Conservation (phyloP, 1,140 invertebrate species). For the Amyelois transitella region DNA sequence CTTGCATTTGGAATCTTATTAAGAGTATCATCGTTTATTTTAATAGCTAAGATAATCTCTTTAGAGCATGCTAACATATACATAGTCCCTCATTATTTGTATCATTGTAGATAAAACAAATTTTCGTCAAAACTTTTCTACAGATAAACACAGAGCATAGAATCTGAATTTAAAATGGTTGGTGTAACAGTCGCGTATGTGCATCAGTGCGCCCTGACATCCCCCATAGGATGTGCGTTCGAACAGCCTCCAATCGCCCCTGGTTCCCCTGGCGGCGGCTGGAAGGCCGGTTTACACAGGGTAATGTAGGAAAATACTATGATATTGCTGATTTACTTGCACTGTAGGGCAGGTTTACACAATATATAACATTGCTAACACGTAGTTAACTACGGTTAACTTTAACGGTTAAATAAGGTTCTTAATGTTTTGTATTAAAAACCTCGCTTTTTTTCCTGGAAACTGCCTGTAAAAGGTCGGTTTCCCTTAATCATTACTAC, state of each 20-base stretch:
- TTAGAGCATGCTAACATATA: too few species aligned
- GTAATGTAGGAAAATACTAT: background rate
- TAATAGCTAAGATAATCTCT: too few species aligned
- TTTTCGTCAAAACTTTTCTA: background rate
- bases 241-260: constrained; percentile 20
- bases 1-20: too few species aligned
- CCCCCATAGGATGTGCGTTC: constrained; percentile 47
- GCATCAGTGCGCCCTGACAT: constrained; percentile 10
- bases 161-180: constrained; percentile 21
- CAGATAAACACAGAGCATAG: constrained; percentile 4
- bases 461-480: too few species aligned
- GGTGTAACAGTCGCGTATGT: constrained; percentile 5
- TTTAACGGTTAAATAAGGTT: too few species aligned
- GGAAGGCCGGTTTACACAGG: background rate
- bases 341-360: too few species aligned
- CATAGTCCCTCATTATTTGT: background rate
- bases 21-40: too few species aligned
- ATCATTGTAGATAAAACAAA: background rate
- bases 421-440: too few species aligned
- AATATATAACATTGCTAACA: too few species aligned
- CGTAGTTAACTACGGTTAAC: too few species aligned
- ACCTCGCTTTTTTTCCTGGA: too few species aligned
- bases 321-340: background rate
- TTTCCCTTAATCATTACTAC: too few species aligned
- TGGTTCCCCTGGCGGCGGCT: background rate